Evolutionary conservation across 2,888 invertebrate species (phyloP), one percentile per base, ranked within the genome.

Genomic region (Amphiduros pacificus): DNA sequence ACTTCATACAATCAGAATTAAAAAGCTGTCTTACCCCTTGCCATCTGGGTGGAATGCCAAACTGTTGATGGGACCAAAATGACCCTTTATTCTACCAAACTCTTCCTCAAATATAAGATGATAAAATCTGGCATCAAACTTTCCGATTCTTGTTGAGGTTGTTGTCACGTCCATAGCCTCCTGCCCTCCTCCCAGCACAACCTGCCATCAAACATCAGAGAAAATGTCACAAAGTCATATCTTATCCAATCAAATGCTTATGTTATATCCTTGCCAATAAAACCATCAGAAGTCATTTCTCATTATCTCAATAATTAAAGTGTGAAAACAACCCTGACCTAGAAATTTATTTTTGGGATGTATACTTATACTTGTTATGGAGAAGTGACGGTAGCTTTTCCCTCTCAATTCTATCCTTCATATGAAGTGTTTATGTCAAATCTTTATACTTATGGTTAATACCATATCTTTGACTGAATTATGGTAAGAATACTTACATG

Each of bases 41-140:
- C 99, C 99, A 85, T 95, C 94, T 1, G 99, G 99, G 85, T 97
- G 96, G 86, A 98, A 99, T 55, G 93, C 91, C 73, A 98, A 88
- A 84, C 94, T 94, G 87, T 99, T 99, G 77, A 99, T 99, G 1
- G 99, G 99, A 73, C 99, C 99, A 80, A 99, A 99, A 85, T 99
- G 99, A 61, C 98, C 98, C 82, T 98, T 99, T n/a, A 99, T 90
- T 64, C 95, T 87, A 0, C 91, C 96, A 84, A 97, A 97, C 81
- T 97, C 97, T 79, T 97, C 95, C 84, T 96, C 96, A 83, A 94
- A 97, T 27, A 97, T 90, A 74, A 95, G 85, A 83, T 97, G 95
- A 87, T 91, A 98, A 86, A 97, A 94, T 57, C 83, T 91, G 11
- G 90, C 94, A 82, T 99, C 98, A 81, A 99, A 99, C 85, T 98